phyloP scores from a whole-genome alignment of 2,113 vertebrate genomes.

The Eptesicus fuscus region DNA sequence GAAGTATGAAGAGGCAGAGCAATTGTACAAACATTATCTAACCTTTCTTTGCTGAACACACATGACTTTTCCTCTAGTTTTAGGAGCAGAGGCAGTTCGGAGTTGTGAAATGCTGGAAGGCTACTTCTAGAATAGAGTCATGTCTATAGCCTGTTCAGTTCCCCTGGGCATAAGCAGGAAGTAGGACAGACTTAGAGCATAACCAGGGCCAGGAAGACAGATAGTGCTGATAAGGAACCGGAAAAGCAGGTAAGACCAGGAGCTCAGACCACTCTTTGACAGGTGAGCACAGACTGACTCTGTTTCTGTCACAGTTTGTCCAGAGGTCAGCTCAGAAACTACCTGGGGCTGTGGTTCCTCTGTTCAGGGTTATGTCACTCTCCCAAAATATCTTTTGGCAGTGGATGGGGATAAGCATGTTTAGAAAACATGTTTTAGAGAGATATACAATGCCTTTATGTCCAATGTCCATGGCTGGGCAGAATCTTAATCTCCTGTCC shows the following conservation, averaged over 20 bases:
- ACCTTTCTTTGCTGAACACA: conserved; percentile 17
- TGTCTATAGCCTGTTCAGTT: neutral
- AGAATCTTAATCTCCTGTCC: neutral
- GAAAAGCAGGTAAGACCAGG: neutral
- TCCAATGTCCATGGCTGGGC: neutral
- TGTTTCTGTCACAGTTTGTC: neutral
- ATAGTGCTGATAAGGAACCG: neutral
- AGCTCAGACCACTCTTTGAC: neutral
- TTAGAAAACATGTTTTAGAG: conserved; percentile 18
- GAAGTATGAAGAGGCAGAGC: conserved; percentile 22
- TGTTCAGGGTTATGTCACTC: neutral
- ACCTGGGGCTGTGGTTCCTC: neutral
- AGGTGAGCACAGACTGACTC: neutral
- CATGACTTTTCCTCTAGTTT: conserved; percentile 36
- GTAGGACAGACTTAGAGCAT: neutral
- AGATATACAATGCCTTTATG: neutral
- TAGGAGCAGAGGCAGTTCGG: neutral
- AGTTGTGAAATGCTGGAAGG: neutral
- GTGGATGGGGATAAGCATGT: neutral
- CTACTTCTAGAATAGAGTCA: neutral
- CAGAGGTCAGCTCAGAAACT: conserved; percentile 5
- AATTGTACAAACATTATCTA: neutral
- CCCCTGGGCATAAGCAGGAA: conserved; percentile 7
- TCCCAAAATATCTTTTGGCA: neutral
- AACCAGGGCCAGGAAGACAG: neutral